Base-by-base conservation (phyloP, 2,113 vertebrate genomes). In the Gasterosteus aculeatus region DNA sequence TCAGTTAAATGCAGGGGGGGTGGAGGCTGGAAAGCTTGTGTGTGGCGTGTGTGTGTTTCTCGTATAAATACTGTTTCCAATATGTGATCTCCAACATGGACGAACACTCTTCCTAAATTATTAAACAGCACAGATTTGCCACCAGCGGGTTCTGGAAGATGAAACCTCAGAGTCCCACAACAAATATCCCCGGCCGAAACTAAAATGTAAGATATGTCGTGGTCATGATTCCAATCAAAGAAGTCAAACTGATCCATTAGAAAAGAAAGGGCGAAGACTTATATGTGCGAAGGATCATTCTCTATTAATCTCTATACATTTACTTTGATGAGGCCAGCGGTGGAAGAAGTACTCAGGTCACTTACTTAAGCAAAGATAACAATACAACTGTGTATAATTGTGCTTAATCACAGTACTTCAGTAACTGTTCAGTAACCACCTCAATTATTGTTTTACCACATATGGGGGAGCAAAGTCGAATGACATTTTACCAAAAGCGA, bases 131-230 rank as follows among this genome's bases (percentile, higher is more conserved):
- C 31, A 60, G 9, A 67, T 72, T 60, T 51, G 39, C 41, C 49
- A 26, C 38, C 53, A 72, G 12, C 68, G 69, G 39, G 46, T 77
- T 88, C 79, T 83, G 72, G 82, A 80, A 65, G 14, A 62, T 61
- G 65, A 60, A 53, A 19, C 26, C 31, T 62, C 73, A 72, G 18
- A 51, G 67, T 81, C 64, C 71, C 49, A 64, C 14, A 57, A 38
- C 22, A 63, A 71, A 44, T 26, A 67, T n/a, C 35, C 35, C 35
- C 15, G 5, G 14, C 38, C 29, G 18, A 33, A n/a, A 53, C 39
- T 11, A 16, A 60, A 26, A 63, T 69, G 51, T 42, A 35, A 69
- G 31, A 59, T 39, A 41, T 26, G 10, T 61, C 10, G n/a, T 65
- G 15, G 11, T 61, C 47, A 31, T 42, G n/a, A 61, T 69, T 72